These are phyloP conservation scores for Apogon hyalosoma DNA, from an alignment of 2,797 vertebrate genomes.

Conservation along the genomic window DNA sequence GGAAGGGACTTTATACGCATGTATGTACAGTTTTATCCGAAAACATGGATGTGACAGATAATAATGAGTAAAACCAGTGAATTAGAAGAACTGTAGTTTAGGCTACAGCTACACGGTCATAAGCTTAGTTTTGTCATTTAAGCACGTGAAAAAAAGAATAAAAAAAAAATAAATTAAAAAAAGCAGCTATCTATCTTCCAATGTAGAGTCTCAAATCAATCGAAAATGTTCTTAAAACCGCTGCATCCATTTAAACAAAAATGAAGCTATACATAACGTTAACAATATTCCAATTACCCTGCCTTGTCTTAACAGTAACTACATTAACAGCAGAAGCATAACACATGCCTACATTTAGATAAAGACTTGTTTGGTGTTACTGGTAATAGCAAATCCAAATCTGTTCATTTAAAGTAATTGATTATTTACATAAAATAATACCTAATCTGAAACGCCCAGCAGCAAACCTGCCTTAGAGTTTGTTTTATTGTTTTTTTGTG, in stretches of 20 bases:
- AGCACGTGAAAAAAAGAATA: neutral
- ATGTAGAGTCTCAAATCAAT: neutral
- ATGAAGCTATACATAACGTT: neutral
- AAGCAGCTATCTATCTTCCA: no score
- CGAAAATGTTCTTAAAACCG: neutral
- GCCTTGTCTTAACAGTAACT: neutral
- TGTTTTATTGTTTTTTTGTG: constrained; percentile 17
- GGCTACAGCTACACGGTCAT: neutral
- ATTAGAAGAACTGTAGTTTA: neutral
- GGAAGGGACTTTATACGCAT: constrained; percentile 14
- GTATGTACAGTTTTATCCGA: neutral
- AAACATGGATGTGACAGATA: neutral
- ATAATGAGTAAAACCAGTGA: neutral
- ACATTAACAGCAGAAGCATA: neutral
- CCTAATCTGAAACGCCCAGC: constrained; percentile 9
- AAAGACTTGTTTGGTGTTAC: neutral
- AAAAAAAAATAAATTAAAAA: no score
- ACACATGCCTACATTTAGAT: constrained; percentile 22
- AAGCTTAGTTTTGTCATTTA: constrained; percentile 5
- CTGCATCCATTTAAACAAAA: neutral
- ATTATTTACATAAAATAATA: constrained; percentile 4
- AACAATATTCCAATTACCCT: neutral
- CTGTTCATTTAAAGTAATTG: constrained; percentile 4
- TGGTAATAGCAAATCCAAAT: neutral
- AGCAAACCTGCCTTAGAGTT: constrained; percentile 39